Conservation (phyloP, 2,888 invertebrate species). For the Brenthis daphne region DNA sequence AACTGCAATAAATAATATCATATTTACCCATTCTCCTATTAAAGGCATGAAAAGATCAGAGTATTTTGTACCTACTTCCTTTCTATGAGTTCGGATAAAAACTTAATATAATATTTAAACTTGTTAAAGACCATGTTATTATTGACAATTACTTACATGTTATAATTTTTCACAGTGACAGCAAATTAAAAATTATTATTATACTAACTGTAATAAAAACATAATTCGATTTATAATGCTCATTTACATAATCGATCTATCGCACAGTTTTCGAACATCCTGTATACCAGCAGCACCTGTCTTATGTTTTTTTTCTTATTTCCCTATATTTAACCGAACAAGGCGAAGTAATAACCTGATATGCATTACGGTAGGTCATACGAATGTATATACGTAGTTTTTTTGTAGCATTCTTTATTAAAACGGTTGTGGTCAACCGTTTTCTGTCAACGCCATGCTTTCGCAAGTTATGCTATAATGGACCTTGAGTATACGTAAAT, state of each 20-base stretch:
- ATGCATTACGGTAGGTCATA: slow-evolving; percentile 68
- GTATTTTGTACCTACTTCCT: too few relatives aligned
- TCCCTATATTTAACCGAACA: slow-evolving; percentile 55
- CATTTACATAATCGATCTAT: slow-evolving; percentile 39
- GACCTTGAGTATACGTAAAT: too few relatives aligned
- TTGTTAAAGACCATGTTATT: too few relatives aligned
- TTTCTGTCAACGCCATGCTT: slow-evolving; percentile 27
- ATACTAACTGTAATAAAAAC: slow-evolving; percentile 2
- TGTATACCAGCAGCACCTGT: slow-evolving; percentile 63
- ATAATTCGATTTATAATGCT: slow-evolving; percentile 37
- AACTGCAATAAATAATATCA: too few relatives aligned
- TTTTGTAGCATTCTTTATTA: slow-evolving; percentile 1
- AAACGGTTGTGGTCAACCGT: slow-evolving; percentile 35
- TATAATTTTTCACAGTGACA: not conserved
- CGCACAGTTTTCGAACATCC: slow-evolving; percentile 48
- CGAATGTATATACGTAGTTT: slow-evolving; percentile 35
- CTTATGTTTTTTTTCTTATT: slow-evolving; percentile 57
- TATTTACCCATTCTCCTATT: too few relatives aligned
- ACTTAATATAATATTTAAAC: too few relatives aligned
- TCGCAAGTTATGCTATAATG: too few relatives aligned
- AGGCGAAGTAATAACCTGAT: slow-evolving; percentile 56
- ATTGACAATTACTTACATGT: too few relatives aligned
- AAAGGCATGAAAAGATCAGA: too few relatives aligned
- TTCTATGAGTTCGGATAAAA: too few relatives aligned
- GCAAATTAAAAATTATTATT: not conserved